Evolutionary conservation across 2,113 vertebrate genomes (phyloP), one percentile per base, ranked within the genome.

Genomic region (Girardinichthys multiradiatus): DNA sequence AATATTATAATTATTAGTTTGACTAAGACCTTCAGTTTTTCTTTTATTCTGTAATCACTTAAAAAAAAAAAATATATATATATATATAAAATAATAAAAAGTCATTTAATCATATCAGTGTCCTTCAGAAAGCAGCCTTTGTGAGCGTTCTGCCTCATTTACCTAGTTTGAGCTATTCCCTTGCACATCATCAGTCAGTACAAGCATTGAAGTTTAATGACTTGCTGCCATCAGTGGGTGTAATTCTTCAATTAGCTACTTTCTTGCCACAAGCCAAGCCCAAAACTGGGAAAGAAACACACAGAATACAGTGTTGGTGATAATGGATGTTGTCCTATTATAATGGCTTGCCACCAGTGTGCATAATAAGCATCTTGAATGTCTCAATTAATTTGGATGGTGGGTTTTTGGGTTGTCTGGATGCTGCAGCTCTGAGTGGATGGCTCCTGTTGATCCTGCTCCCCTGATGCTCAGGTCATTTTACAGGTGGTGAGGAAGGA

Each of bases 371-470:
- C 30, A 42, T n/a, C 24, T 27, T 57, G 58, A 60, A 17, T 10
- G 57, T 66, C 62, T 77, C 58, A 24, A 9, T 69, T 58, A 39
- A 28, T 57, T 48, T 64, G 8, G 64, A 58, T 24, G 54, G 51
- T 62, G 45, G 27, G 30, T 4, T 24, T 4, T 35, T 33, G 61
- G 45, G 29, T 30, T 3, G n/a, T 48, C 0, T 27, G 58, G n/a
- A 54, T 24, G 59, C n/a, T 19, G 33, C 57, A 30, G 48, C 31
- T 45, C 9, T 58, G n/a, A 35, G 9, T 14, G 30, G 68, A 64
- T 29, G 48, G 2, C 62, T 64, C 24, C 51, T 67, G 78, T 83
- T 77, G 79, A 80, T 80, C 29, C 42, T 64, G 60, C 59, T 62
- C 83, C 69, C 66, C 51, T 63, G 35, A 42, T 6, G 4, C 64